Evolutionary conservation across 2,797 vertebrate species (phyloP).

Genomic region (Rhinatrema bivittatum): DNA sequence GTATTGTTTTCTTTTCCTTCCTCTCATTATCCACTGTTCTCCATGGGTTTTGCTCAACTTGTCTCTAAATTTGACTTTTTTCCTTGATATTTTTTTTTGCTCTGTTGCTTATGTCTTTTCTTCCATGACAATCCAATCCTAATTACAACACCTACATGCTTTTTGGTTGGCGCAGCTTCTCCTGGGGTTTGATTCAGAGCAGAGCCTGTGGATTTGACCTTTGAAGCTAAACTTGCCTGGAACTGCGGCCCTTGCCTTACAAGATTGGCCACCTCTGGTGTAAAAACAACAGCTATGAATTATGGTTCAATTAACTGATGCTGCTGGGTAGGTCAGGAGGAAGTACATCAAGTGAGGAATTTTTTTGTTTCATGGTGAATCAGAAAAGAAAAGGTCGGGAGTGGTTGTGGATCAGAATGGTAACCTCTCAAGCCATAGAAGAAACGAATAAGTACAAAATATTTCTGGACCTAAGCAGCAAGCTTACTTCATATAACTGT

Average conservation of each 20-base stretch:
- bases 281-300: constrained; percentile 13
- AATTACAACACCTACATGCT: constrained; percentile 1
- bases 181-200: constrained; percentile 2
- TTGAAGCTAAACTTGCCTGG: neutral
- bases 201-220: neutral
- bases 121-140: neutral
- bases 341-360: too few relatives aligned
- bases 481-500: too few relatives aligned
- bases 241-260: constrained; percentile 1
- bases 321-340: too few relatives aligned
- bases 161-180: constrained; percentile 2
- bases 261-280: neutral
- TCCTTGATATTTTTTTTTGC: constrained; percentile 25
- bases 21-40: constrained; percentile 1
- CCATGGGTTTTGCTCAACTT: too few relatives aligned
- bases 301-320: constrained; percentile 11
- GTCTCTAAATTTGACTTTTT: constrained; percentile 12
- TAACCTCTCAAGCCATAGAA: too few relatives aligned
- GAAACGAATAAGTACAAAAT: too few relatives aligned
- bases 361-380: too few relatives aligned
- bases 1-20: too few relatives aligned
- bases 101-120: neutral
- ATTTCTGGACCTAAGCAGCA: too few relatives aligned
- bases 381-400: too few relatives aligned
- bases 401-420: too few relatives aligned